A percentile compares a stretch with the other conserved stretches of the same genome.
Evolutionary conservation across 2,113 vertebrate species (phyloP).

Genomic region (Charina bottae): DNA sequence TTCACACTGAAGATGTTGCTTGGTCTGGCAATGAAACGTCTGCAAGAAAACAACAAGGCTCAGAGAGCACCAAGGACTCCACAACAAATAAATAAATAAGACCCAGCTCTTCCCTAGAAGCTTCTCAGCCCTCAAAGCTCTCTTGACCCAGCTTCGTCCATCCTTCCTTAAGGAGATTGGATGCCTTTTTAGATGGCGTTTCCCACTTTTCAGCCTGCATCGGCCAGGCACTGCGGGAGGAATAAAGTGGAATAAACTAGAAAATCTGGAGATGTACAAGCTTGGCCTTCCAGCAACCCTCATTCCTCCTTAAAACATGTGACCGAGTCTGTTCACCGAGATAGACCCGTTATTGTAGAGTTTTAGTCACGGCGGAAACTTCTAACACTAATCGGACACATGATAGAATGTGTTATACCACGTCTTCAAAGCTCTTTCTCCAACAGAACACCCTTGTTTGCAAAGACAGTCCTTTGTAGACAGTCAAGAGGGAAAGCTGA

Average conservation of each 20-base stretch:
- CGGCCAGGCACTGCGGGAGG: neutral
- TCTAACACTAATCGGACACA: conserved; percentile 36
- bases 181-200: neutral
- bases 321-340: conserved; percentile 26
- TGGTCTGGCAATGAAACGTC: too few relatives aligned
- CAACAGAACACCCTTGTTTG: conserved; percentile 54
- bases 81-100: too few relatives aligned
- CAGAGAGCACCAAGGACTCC: too few relatives aligned
- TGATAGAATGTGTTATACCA: conserved; percentile 29
- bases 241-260: neutral
- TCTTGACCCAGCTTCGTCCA: neutral
- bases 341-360: conserved; percentile 48
- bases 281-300: neutral
- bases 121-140: neutral
- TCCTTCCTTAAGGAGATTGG: neutral
- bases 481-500: neutral
- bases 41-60: too few relatives aligned
- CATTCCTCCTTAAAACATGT: conserved; percentile 42
- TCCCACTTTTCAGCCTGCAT: too few relatives aligned
- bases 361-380: conserved; percentile 47
- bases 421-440: conserved; percentile 51
- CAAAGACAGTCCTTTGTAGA: neutral
- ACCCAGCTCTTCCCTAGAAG: too few relatives aligned
- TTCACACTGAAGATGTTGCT: too few relatives aligned
- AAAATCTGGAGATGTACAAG: neutral